phyloP scores from a whole-genome alignment of 2,797 vertebrate genomes.

The Premnoplex brunnescens region DNA sequence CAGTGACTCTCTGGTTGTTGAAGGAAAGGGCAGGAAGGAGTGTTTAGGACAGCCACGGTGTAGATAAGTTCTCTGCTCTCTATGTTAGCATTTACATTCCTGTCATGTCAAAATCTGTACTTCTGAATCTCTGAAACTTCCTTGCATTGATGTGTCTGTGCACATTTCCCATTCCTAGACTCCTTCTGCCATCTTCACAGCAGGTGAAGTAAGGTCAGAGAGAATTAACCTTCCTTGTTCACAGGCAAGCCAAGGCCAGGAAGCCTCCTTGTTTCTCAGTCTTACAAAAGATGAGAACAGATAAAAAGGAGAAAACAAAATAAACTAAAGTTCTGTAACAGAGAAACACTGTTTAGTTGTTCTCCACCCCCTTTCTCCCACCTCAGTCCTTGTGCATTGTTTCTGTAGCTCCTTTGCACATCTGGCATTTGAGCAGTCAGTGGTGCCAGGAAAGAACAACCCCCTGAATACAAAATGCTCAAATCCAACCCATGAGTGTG shows the following conservation, averaged over 20 bases:
- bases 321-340: background rate
- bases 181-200: background rate
- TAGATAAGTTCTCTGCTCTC: background rate
- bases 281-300: background rate
- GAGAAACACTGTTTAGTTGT: background rate
- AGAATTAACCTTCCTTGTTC: background rate
- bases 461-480: background rate
- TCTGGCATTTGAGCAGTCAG: accelerated
- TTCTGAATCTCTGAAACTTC: background rate
- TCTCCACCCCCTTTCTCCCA: background rate
- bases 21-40: background rate
- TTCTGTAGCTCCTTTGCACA: background rate
- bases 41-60: accelerated
- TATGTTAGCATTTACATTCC: background rate
- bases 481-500: background rate
- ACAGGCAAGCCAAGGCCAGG: background rate
- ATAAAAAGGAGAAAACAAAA: background rate
- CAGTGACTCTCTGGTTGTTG: background rate
- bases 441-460: background rate
- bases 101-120: background rate
- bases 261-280: background rate
- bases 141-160: background rate
- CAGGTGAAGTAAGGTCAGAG: background rate
- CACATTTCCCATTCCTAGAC: background rate
- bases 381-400: background rate